Evolutionary conservation across 2,113 vertebrate species (phyloP).

Genomic region (Beaufortia kweichowensis): DNA sequence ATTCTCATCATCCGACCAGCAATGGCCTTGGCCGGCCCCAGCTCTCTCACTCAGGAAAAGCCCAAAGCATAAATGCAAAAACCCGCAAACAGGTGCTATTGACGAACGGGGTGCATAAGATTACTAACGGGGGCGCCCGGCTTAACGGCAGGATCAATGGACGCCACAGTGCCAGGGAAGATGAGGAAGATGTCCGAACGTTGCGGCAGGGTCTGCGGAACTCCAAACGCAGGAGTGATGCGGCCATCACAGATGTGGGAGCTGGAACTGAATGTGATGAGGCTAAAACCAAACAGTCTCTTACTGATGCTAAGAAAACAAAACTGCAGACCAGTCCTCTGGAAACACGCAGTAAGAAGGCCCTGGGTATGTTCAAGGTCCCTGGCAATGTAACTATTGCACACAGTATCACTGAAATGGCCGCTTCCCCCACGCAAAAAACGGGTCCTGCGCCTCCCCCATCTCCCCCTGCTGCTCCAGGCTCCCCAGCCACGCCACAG

Average conservation of each 20-base stretch:
- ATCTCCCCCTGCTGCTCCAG: constrained; percentile 43
- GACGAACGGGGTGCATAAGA: constrained; percentile 72
- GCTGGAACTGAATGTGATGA: constrained; percentile 5
- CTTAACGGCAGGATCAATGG: constrained; percentile 91
- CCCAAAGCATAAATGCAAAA: constrained; percentile 99
- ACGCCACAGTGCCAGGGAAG: constrained; percentile 85
- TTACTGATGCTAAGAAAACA: constrained; percentile 69
- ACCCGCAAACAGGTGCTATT: constrained; percentile 99
- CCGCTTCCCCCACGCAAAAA: constrained; percentile 52
- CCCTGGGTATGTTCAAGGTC: constrained; percentile 63
- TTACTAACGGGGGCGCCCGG: constrained; percentile 66
- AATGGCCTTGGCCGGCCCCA: constrained; percentile 71
- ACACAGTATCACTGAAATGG: constrained; percentile 72
- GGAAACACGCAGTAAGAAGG: constrained; percentile 85
- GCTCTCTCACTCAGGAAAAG: constrained; percentile 99
- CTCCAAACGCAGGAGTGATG: constrained; percentile 92
- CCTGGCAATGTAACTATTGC: constrained; percentile 70
- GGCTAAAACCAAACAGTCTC: constrained; percentile 14
- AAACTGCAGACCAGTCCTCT: constrained; percentile 68
- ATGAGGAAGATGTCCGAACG: constrained; percentile 70
- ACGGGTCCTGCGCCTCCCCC: constrained; percentile 39
- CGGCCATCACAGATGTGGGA: constrained; percentile 71
- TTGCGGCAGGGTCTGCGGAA: constrained; percentile 92
- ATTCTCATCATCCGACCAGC: constrained; percentile 73
- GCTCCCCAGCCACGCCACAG: constrained; percentile 55